Base-by-base conservation (phyloP, 1,140 invertebrate species). In the Araneus ventricosus region DNA sequence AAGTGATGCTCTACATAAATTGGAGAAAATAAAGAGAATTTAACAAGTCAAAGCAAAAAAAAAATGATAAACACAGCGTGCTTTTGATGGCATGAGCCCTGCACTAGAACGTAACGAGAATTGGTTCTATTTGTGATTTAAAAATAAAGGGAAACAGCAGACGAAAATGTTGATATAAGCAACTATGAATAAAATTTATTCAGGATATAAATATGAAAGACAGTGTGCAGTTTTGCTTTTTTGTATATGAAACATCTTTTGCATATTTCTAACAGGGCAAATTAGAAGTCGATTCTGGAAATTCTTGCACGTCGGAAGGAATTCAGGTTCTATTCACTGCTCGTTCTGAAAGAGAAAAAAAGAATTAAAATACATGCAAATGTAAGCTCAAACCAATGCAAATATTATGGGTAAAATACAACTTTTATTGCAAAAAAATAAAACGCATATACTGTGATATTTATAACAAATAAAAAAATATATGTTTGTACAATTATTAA, bases 161-260 rank as follows among this genome's bases (percentile, higher is more conserved):
- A 8, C 7, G 22, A n/a, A 63, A 63, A 63, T 24, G 22, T 63
- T 52, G 45, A 8, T 82, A 7, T 39, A 82, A 82, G 79, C 79
- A 82, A 82, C 79, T 82, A 82, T 82, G 17, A 39, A 41, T 82
- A 82, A 82, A 82, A 82, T 82, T 82, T 82, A 82, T 82, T 82
- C 14, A 24, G 39, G 37, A 41, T 41, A 82, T 45, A 39, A 82
- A 82, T 27, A 41, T 82, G 79, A 82, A 82, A 82, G 79, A 82
- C 37, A 82, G 34, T 34, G 41, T n/a, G n/a, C 79, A 82, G 4
- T 6, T 27, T 39, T 45, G 22, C 6, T 82, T 39, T 27, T 34
- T 45, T 41, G 8, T n/a, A 82, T 39, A 8, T 82, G 24, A 20
- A 82, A 24, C n/a, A 2, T 61, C 20, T 59, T 63, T 63, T 63